phyloP scores from a whole-genome alignment of 2,888 invertebrate species.

The Drosophila barbarae region DNA sequence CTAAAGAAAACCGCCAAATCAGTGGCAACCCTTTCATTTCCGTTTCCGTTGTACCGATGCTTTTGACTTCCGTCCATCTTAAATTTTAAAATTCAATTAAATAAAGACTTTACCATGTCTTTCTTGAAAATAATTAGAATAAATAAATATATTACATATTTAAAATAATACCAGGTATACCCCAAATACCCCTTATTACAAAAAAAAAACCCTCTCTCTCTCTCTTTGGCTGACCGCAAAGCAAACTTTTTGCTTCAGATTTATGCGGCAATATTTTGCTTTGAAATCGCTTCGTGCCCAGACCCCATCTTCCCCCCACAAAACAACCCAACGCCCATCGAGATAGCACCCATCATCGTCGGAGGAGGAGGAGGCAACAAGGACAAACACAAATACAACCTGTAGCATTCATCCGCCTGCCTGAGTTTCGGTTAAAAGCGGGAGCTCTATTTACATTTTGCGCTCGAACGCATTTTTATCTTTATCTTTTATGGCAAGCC shows the following conservation, averaged over 20 bases:
- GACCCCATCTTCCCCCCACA: neutral
- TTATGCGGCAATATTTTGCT: slow-evolving; percentile 63
- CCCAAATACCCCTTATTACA: slow-evolving; percentile 15
- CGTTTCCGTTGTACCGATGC: neutral
- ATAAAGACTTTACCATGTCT: no score
- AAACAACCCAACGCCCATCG: slow-evolving; percentile 3
- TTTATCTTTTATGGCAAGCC: slow-evolving; percentile 38
- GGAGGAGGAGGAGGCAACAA: slow-evolving; percentile 11
- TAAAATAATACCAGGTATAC: neutral
- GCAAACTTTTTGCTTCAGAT: slow-evolving; percentile 48
- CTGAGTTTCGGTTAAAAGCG: slow-evolving; percentile 50
- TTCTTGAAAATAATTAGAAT: neutral
- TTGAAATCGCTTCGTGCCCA: slow-evolving; percentile 51
- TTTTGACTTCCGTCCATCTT: no score
- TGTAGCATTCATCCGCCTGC: slow-evolving; percentile 53
- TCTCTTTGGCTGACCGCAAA: slow-evolving; percentile 54
- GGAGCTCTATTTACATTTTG: slow-evolving; percentile 65
- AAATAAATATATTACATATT: neutral
- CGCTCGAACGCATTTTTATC: slow-evolving; percentile 65
- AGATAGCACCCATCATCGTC: slow-evolving; percentile 3
- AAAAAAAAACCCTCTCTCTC: slow-evolving; percentile 3
- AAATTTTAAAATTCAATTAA: no score
- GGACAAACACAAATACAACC: slow-evolving; percentile 51
- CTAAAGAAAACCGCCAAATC: neutral
- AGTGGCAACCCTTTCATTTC: neutral